phyloP scores from a whole-genome alignment of 2,113 vertebrate species.

The Pedionomus torquatus region DNA sequence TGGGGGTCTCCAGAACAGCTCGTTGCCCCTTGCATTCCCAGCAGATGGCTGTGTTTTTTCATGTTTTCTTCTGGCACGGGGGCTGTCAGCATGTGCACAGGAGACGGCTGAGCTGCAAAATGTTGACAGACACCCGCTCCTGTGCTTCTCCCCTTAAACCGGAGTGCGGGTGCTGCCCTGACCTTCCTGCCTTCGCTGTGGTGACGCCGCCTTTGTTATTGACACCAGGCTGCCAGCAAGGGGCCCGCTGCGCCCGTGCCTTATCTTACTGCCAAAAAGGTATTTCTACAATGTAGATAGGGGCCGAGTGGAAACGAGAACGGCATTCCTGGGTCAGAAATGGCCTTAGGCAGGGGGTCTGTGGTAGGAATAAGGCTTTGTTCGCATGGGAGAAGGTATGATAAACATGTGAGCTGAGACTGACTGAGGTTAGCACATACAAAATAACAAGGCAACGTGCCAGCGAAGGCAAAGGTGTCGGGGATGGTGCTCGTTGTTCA shows the following conservation, averaged over 20 bases:
- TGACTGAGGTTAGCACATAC: neutral
- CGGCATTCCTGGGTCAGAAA: constrained; percentile 18
- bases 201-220: neutral
- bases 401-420: neutral
- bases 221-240: neutral
- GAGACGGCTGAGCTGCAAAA: accelerated
- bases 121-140: accelerated
- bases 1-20: neutral
- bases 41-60: neutral
- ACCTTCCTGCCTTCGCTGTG: neutral
- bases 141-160: neutral
- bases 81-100: neutral
- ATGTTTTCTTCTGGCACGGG: accelerated
- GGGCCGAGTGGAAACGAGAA: neutral
- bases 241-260: neutral
- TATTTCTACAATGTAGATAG: constrained; percentile 29
- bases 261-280: constrained; percentile 45
- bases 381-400: neutral
- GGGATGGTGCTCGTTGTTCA: neutral
- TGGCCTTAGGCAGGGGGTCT: neutral
- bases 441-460: neutral
- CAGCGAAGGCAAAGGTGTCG: neutral
- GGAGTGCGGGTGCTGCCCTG: accelerated
- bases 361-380: neutral
- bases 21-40: accelerated